phyloP scores from a whole-genome alignment of 2,113 vertebrate genomes.

The Noctilio leporinus region DNA sequence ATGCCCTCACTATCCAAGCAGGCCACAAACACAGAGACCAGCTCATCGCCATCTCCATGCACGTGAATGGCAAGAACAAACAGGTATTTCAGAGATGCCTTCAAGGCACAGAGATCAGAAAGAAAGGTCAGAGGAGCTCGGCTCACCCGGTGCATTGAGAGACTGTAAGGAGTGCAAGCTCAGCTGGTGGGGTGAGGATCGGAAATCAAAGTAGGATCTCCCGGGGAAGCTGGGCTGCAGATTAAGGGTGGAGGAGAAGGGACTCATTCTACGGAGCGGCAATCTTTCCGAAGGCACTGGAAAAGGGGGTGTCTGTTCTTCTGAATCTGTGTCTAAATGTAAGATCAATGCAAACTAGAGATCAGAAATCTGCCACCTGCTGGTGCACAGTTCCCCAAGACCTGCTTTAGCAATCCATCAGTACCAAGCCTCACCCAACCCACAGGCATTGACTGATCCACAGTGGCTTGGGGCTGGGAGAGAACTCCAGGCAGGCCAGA shows the following conservation, averaged over 20 bases:
- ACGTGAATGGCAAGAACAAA: conserved; percentile 75
- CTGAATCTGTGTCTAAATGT: conserved; percentile 83
- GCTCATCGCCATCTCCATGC: conserved; percentile 9
- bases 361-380: conserved; percentile 71
- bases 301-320: conserved; percentile 84
- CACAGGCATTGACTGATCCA: neutral
- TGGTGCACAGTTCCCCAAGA: neutral
- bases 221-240: conserved; percentile 83
- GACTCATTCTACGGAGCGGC: conserved; percentile 84
- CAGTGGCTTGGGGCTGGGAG: neutral
- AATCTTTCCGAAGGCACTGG: conserved; percentile 86
- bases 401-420: neutral
- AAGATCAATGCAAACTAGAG: conserved; percentile 81
- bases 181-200: conserved; percentile 84
- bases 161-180: conserved; percentile 85
- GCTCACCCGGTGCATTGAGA: conserved; percentile 84
- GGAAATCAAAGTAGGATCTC: conserved; percentile 85
- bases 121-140: conserved; percentile 70
- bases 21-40: conserved; percentile 71
- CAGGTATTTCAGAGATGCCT: conserved; percentile 71
- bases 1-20: conserved; percentile 32
- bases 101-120: conserved; percentile 77
- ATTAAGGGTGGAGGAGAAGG: conserved; percentile 86
- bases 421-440: neutral
- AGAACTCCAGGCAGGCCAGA: neutral